Base-by-base conservation (phyloP, 92 coral and sea anemone species). In the Bergia sp. region DNA sequence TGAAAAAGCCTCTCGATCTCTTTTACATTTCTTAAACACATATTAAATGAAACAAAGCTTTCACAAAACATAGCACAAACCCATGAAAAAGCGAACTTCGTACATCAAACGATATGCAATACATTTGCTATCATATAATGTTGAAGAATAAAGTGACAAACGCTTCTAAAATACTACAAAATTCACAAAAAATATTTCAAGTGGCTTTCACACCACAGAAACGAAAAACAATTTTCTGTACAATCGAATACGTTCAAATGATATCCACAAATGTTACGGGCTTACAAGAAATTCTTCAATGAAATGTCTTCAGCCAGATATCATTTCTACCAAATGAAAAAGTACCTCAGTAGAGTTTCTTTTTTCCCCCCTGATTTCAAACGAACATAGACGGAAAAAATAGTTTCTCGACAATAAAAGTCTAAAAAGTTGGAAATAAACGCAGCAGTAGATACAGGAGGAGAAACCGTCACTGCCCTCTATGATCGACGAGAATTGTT, bases 191-290 rank as follows among this genome's bases (percentile, higher is more conserved):
- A 76, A 76, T 53, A 3, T 18, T 18, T 76, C 80, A 76, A 39
- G 29, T 21, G 80, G 80, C 80, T 76, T 76, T 76, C 80, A 76
- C 80, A 76, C 23, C 80, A 76, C 80, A 76, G 50, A 76, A 18
- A 76, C 21, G 37, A 42, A 75, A 75, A 41, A 76, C 21, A 41
- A 16, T 41, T 53, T 76, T 42, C 80, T 76, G 80, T 76, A 76
- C 80, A 76, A 76, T 76, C 45, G 80, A 76, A 41, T 76, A 76
- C 29, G 47, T 41, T 76, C 80, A 38, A 75, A 39, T 75, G 45
- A 39, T 76, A 76, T 76, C 80, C 80, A 20, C 80, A 40, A 41
- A 1, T 3, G 36, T 39, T 18, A 12, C 20, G 50, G 45, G 80
- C 29, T 39, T 10, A n/a, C 72, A 72, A 72, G 42, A 72, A 12